A percentile compares a stretch with the other conserved stretches of the same genome.
phyloP scores from a whole-genome alignment of 1,140 invertebrate species.

The Hermatobates lingyangjiaoensis region DNA sequence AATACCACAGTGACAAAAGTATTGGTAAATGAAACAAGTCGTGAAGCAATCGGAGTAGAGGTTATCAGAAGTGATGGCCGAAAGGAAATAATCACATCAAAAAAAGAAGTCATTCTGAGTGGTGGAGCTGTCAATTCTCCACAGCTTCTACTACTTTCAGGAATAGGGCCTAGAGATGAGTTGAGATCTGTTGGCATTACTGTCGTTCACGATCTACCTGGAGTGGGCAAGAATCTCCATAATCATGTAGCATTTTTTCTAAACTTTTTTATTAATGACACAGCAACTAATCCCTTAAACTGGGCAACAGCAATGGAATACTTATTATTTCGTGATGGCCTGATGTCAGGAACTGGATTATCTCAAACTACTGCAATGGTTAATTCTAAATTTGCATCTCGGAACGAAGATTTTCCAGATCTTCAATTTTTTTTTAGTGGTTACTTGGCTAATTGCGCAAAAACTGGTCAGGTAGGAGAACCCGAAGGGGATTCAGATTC shows the following conservation, averaged over 20 bases:
- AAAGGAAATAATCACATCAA: slow-evolving; percentile 33
- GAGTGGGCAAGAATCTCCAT: slow-evolving; percentile 72
- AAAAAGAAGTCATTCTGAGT: slow-evolving; percentile 44
- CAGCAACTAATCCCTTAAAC: slow-evolving; percentile 58
- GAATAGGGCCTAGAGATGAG: slow-evolving; percentile 57
- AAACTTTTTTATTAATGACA: slow-evolving; percentile 61
- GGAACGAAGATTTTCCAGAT: slow-evolving; percentile 56
- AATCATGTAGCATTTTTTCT: slow-evolving; percentile 66
- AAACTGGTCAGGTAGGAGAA: slow-evolving; percentile 62
- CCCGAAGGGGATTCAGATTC: slow-evolving; percentile 25
- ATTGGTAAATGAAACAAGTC: slow-evolving; percentile 45
- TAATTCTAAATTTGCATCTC: slow-evolving; percentile 49
- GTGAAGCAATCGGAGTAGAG: slow-evolving; percentile 45
- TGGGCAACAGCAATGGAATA: slow-evolving; percentile 79
- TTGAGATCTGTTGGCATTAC: slow-evolving; percentile 39
- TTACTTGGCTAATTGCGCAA: slow-evolving; percentile 59
- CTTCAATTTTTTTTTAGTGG: slow-evolving; percentile 71
- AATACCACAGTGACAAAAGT: slow-evolving; percentile 53
- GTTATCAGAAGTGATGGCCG: slow-evolving; percentile 35
- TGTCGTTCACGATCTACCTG: slow-evolving; percentile 51
- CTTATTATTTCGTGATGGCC: slow-evolving; percentile 57
- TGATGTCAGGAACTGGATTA: slow-evolving; percentile 67
- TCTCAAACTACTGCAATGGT: slow-evolving; percentile 67
- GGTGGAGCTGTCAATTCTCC: slow-evolving; percentile 59
- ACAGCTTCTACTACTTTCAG: slow-evolving; percentile 64